phyloP scores from a whole-genome alignment of 2,888 invertebrate species.

The Dynastes tityus region DNA sequence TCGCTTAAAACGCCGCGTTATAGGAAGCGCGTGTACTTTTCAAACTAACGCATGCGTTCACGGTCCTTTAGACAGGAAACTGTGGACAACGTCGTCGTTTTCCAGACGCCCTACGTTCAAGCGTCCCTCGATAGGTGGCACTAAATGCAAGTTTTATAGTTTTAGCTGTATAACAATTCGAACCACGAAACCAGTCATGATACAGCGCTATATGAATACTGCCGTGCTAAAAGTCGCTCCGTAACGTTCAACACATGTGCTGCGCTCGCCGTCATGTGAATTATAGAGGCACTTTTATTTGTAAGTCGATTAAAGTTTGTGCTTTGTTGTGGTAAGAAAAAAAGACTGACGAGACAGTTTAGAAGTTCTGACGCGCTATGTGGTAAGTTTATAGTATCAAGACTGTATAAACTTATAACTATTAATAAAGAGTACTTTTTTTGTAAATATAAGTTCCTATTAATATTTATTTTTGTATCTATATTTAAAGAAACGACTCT shows the following conservation, averaged over 20 bases:
- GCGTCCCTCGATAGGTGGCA: conserved; percentile 50
- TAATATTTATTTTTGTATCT: conserved; percentile 41
- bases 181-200: conserved; percentile 46
- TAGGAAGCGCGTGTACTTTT: conserved; percentile 48
- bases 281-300: conserved; percentile 47
- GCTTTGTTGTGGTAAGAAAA: conserved; percentile 42
- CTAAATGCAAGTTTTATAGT: conserved; percentile 37
- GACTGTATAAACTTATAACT: conserved; percentile 35
- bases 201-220: conserved; percentile 49
- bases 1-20: background rate
- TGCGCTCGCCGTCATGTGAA: conserved; percentile 45
- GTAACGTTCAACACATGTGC: conserved; percentile 50
- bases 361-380: conserved; percentile 45
- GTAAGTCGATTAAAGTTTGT: conserved; percentile 48
- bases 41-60: conserved; percentile 39
- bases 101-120: conserved; percentile 38
- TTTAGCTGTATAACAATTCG: conserved; percentile 38
- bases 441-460: conserved; percentile 42
- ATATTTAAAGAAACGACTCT: conserved; percentile 31
- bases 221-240: conserved; percentile 50
- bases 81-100: conserved; percentile 20
- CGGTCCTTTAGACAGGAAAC: conserved; percentile 5
- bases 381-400: conserved; percentile 45
- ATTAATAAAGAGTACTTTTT: conserved; percentile 29
- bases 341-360: conserved; percentile 34